Evolutionary conservation across 2,888 invertebrate genomes (phyloP), one percentile per base, ranked within the genome.

Genomic region (Autographa pulchrina): DNA sequence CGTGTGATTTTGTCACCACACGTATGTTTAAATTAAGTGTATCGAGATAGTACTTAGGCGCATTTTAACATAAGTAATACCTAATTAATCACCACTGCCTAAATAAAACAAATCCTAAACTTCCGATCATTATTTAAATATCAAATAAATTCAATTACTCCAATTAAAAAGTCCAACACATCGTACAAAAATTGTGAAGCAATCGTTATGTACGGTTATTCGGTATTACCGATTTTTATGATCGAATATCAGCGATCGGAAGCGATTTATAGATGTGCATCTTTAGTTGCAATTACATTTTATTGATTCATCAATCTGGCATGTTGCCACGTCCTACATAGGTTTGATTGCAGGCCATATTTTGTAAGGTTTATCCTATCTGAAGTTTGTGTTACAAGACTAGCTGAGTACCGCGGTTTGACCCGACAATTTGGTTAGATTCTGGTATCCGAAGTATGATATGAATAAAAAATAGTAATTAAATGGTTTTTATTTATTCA

Each of bases 221-320:
- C 48, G n/a, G n/a, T 14, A n/a, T 48, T 48, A 48, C 48, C 14
- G 75, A 65, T 52, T 75, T 73, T 73, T 62, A 76, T 70, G 77
- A 78, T 63, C 67, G 65, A 72, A 72, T 72, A 74, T 80, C 68
- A 60, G 81, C 77, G 62, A 70, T 70, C 83, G 83, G 82, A 85
- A 83, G 83, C 79, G 72, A 80, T 82, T 75, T 82, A 78, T 78
- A 79, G 85, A 35, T 72, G 56, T 77, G 69, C 67, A 77, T 87
- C 86, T 89, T 86, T 83, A 85, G 82, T 84, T 87, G 82, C 86
- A 86, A 89, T 90, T 86, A 89, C 89, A 89, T 68, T 91, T 89
- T 89, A 91, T 88, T 82, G 89, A 84, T 85, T 83, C 85, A 86
- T 88, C 86, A 88, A 87, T 88, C 74, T 86, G 82, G 82, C 81